Evolutionary conservation across 2,888 invertebrate genomes (phyloP), one percentile per base, ranked within the genome.

Genomic region (Serrognathus titanus): DNA sequence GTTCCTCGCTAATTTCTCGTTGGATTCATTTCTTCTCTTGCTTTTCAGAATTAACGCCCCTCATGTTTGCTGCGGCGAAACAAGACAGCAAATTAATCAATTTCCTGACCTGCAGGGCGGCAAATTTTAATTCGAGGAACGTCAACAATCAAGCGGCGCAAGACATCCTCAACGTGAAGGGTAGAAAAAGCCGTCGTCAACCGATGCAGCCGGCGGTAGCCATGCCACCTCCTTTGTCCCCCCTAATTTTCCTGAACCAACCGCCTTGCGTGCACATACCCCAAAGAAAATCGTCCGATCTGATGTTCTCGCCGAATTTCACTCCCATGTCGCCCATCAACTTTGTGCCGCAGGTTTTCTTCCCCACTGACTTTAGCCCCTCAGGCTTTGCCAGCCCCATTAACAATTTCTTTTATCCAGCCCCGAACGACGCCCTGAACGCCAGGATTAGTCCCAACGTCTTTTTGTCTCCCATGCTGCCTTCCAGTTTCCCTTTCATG

Each of bases 51-150:
- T 59, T 74, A 16, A 72, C 74, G 5, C 74, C 75, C 3, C 53
- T 73, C n/a, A 75, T 74, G 72, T 74, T 74, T 56, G 74, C 75
- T 9, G 67, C 69, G 31, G 70, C 71, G 13, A 64, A 71, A 59
- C 66, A 71, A 49, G 69, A 72, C 59, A 40, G 54, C 7, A 58
- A 64, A 24, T 67, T 69, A 3, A 67, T 67, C 39, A 59, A 61
- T 3, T 43, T 66, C 6, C 62, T 76, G 31, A 47, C 69, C 7
- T 36, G 61, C 41, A 64, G 67, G 24, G 68, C 70, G 36, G 73
- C 71, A 0, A 64, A 72, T 52, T 41, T 56, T 1, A 55, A 58
- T 3, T 20, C 55, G 3, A 69, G 66, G 53, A 73, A 70, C 51
- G 61, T 62, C 40, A 53, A 68, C 41, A 67, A 65, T 10, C 60